A percentile compares a stretch with the other conserved stretches of the same genome.
phyloP scores from a whole-genome alignment of 2,888 invertebrate genomes.

The Yponomeuta sedellus region DNA sequence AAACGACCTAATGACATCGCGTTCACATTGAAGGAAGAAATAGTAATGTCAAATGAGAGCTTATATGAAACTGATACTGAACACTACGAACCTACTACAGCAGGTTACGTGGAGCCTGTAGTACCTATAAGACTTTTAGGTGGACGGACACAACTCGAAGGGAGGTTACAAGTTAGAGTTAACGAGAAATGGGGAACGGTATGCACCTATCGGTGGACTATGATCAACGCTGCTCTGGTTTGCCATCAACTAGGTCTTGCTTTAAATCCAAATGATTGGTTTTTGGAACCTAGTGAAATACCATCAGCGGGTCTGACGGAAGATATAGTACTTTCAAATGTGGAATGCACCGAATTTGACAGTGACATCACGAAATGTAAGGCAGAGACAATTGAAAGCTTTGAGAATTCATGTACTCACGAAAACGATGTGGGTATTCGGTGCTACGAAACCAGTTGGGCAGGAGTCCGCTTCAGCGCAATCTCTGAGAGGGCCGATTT shows the following conservation, averaged over 20 bases:
- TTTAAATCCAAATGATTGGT: conserved; percentile 95
- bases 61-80: conserved; percentile 77
- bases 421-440: conserved; percentile 92
- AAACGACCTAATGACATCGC: conserved; percentile 86
- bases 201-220: conserved; percentile 97
- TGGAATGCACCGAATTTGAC: conserved; percentile 94
- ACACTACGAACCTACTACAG: conserved; percentile 76
- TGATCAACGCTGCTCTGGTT: conserved; percentile 92
- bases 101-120: conserved; percentile 77
- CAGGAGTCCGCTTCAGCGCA: conserved; percentile 93
- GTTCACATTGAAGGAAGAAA: conserved; percentile 86
- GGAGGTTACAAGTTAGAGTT: conserved; percentile 89
- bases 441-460: conserved; percentile 95
- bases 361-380: conserved; percentile 91
- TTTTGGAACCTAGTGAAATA: conserved; percentile 87
- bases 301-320: conserved; percentile 86
- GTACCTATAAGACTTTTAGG: conserved; percentile 88
- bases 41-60: conserved; percentile 79
- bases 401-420: conserved; percentile 92
- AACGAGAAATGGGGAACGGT: conserved; percentile 97
- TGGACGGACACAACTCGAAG: conserved; percentile 88
- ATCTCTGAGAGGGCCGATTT: conserved; percentile 91
- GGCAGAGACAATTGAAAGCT: conserved; percentile 84
- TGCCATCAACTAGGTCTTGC: conserved; percentile 97
- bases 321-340: conserved; percentile 88